phyloP scores from a whole-genome alignment of 2,888 invertebrate genomes.

The Leptinotarsa tumamoca region DNA sequence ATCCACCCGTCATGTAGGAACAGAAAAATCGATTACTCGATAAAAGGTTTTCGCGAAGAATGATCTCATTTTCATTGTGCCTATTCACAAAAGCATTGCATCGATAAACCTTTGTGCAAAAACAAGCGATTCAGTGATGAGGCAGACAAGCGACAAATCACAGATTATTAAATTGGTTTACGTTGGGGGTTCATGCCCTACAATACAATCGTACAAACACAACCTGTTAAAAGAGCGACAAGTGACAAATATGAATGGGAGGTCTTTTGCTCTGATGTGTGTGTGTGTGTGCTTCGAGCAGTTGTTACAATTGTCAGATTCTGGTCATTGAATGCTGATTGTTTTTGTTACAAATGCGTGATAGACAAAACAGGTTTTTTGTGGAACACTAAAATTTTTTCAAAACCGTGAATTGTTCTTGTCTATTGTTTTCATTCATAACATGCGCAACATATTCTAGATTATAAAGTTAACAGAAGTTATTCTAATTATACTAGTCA shows the following conservation, averaged over 20 bases:
- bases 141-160: conserved; percentile 59
- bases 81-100: conserved; percentile 28
- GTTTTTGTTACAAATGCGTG: neutral
- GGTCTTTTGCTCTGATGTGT: neutral
- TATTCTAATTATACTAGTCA: too few relatives aligned
- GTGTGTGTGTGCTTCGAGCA: neutral
- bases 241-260: conserved; percentile 29
- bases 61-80: neutral
- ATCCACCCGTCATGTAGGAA: neutral
- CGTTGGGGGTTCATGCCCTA: neutral
- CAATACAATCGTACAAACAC: conserved; percentile 18
- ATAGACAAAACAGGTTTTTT: too few relatives aligned
- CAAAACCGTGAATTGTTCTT: too few relatives aligned
- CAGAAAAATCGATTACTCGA: neutral
- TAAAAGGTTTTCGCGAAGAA: neutral
- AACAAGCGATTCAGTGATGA: conserved; percentile 61
- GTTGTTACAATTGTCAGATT: neutral
- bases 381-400: too few relatives aligned
- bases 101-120: conserved; percentile 54
- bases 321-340: neutral
- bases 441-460: too few relatives aligned
- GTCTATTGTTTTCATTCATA: too few relatives aligned
- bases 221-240: conserved; percentile 25
- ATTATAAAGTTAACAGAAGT: too few relatives aligned
- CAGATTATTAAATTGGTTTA: conserved; percentile 59